Evolutionary conservation across 1,140 invertebrate genomes (phyloP).

Genomic region (Drosophila elegans): DNA sequence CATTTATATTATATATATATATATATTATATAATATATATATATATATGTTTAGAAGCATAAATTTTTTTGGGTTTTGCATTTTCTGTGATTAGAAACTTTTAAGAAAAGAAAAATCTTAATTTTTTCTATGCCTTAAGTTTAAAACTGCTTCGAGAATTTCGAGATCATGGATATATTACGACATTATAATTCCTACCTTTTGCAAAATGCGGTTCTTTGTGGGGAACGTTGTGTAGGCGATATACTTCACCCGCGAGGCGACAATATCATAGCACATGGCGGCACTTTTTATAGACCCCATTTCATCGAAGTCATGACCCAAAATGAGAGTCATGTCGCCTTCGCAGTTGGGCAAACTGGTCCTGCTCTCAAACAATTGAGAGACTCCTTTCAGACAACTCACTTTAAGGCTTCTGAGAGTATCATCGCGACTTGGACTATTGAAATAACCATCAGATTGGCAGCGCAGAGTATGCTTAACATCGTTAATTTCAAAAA

Average conservation of each 20-base stretch:
- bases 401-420: rapidly evolving
- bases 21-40: too few species aligned
- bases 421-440: rapidly evolving
- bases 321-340: slow-evolving; percentile 48
- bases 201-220: slow-evolving; percentile 14
- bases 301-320: background rate
- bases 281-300: slow-evolving; percentile 25
- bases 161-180: too few species aligned
- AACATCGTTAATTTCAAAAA: background rate
- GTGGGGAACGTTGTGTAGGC: slow-evolving; percentile 33
- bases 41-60: too few species aligned
- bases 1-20: too few species aligned
- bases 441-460: rapidly evolving
- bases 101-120: too few species aligned
- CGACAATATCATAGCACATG: slow-evolving; percentile 42
- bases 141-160: too few species aligned
- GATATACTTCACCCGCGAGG: slow-evolving; percentile 34
- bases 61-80: too few species aligned
- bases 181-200: slow-evolving; percentile 7
- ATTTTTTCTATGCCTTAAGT: too few species aligned
- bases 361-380: slow-evolving; percentile 36
- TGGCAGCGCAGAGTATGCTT: background rate
- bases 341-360: slow-evolving; percentile 24
- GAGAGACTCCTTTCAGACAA: background rate
- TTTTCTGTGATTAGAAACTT: too few species aligned